Conservation (phyloP, 2,797 vertebrate species). For the Varecia variegata region DNA sequence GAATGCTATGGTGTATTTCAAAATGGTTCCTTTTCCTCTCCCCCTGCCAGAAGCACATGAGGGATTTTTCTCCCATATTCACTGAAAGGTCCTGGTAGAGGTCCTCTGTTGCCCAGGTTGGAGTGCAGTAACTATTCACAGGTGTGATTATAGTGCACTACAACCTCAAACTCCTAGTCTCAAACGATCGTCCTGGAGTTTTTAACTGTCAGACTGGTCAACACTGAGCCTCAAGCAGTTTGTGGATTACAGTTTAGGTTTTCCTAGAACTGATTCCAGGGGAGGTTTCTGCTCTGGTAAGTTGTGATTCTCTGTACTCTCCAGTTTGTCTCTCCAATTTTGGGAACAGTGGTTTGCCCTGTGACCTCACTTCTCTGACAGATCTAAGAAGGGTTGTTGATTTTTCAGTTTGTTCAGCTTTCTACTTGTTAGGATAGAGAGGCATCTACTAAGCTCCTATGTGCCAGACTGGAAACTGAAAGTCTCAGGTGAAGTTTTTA, state of each 20-base stretch:
- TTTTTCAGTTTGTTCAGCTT: not conserved
- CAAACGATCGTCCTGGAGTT: not conserved
- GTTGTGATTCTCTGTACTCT: not conserved
- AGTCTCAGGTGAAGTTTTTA: constrained; percentile 1
- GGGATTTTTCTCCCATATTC: not conserved
- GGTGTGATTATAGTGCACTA: not conserved
- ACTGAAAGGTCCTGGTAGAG: not conserved
- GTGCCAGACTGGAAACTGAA: not conserved
- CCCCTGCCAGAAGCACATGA: not conserved
- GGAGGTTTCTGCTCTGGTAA: not conserved
- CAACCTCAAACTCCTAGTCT: not conserved
- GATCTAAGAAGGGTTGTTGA: not conserved
- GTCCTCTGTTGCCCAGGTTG: not conserved
- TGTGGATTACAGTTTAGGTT: not conserved
- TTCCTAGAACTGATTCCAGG: not conserved
- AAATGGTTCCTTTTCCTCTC: not conserved
- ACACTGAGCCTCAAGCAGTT: not conserved
- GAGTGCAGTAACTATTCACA: not conserved
- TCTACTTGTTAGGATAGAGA: not conserved
- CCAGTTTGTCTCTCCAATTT: not conserved
- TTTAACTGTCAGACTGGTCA: not conserved
- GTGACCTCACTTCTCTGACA: not conserved
- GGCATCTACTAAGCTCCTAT: not conserved
- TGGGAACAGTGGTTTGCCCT: not conserved
- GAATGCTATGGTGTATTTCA: not conserved